Conservation (phyloP, 2,888 invertebrate species). For the Mythimna vitellina region DNA sequence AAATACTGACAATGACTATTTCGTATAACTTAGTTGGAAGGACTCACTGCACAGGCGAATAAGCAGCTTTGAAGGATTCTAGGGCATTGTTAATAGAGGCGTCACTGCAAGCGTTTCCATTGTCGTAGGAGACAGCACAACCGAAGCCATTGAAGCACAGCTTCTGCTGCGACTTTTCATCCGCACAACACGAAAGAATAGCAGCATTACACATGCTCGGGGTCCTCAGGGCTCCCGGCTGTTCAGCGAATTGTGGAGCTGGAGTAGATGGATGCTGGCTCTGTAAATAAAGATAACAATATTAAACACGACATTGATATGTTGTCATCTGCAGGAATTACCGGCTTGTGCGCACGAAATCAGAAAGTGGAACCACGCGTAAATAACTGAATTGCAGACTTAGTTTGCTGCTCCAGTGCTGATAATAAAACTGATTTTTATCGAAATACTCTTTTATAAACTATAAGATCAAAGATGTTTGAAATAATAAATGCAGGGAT, state of each 20-base stretch:
- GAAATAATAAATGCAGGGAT: background rate
- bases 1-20: slow-evolving; percentile 72
- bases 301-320: slow-evolving; percentile 45
- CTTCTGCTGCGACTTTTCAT: slow-evolving; percentile 58
- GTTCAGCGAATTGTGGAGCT: slow-evolving; percentile 56
- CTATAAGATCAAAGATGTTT: slow-evolving; percentile 15
- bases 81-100: slow-evolving; percentile 71
- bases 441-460: slow-evolving; percentile 18
- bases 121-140: slow-evolving; percentile 69
- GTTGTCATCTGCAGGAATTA: slow-evolving; percentile 51
- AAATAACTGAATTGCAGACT: slow-evolving; percentile 51
- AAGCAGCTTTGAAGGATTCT: slow-evolving; percentile 72
- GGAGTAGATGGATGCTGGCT: slow-evolving; percentile 56
- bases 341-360: slow-evolving; percentile 56
- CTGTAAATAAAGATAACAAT: slow-evolving; percentile 61
- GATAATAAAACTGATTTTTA: slow-evolving; percentile 36
- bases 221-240: slow-evolving; percentile 18
- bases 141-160: slow-evolving; percentile 76
- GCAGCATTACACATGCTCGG: slow-evolving; percentile 78
- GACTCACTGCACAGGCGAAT: slow-evolving; percentile 71
- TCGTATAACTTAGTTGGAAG: slow-evolving; percentile 21
- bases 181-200: slow-evolving; percentile 78
- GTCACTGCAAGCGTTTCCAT: slow-evolving; percentile 70
- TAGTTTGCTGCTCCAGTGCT: slow-evolving; percentile 38
- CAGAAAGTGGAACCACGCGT: slow-evolving; percentile 67